Evolutionary conservation across 2,888 invertebrate genomes (phyloP).

Genomic region (Dicyrtomina minuta): DNA sequence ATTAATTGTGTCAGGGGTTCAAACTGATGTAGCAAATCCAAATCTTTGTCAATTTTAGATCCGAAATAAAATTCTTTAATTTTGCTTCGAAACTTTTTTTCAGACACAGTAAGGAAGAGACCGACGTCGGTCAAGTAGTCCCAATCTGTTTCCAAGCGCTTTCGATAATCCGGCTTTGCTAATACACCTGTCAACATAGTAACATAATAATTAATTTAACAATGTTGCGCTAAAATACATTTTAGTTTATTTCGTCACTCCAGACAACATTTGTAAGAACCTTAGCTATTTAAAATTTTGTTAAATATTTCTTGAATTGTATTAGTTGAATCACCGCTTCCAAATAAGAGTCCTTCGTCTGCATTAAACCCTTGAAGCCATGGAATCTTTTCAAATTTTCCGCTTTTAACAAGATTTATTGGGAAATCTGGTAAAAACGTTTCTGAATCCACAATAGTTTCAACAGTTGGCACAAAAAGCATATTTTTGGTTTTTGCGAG

Average conservation of each 20-base stretch:
- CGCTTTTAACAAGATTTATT: constrained; percentile 34
- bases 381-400: constrained; percentile 40
- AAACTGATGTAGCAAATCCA: neutral
- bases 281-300: too few species aligned
- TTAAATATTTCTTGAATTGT: too few species aligned
- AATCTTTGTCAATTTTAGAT: neutral
- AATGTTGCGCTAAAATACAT: too few species aligned
- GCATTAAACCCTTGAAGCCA: constrained; percentile 44
- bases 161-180: neutral
- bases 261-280: neutral
- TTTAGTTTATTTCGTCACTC: too few species aligned
- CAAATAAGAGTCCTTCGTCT: constrained; percentile 39
- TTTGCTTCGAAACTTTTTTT: neutral
- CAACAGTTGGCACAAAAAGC: constrained; percentile 44
- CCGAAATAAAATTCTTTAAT: constrained; percentile 24
- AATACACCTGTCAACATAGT: too few species aligned
- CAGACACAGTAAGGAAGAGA: neutral
- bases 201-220: too few species aligned
- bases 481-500: neutral
- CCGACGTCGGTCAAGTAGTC: neutral
- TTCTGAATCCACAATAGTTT: constrained; percentile 35
- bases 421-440: constrained; percentile 48
- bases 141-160: neutral
- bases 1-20: neutral
- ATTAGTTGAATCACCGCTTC: constrained; percentile 12